phyloP scores from a whole-genome alignment of 1,140 invertebrate genomes.

The Sycophila sp. region DNA sequence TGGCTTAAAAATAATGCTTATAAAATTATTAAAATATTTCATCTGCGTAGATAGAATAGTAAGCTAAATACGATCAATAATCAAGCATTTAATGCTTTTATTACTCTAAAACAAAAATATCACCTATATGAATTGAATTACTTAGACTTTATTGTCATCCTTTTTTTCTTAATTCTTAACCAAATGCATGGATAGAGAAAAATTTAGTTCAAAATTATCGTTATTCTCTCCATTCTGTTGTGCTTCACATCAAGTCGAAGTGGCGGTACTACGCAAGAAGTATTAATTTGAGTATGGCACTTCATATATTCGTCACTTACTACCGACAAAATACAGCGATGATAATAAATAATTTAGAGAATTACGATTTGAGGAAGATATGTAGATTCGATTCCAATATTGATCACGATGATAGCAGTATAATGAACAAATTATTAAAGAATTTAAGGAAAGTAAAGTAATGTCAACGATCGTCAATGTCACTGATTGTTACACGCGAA shows the following conservation, averaged over 20 bases:
- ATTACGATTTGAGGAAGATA: too few species aligned
- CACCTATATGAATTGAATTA: too few species aligned
- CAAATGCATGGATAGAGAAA: neutral
- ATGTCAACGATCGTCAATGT: too few species aligned
- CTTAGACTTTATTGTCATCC: too few species aligned
- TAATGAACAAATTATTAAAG: too few species aligned
- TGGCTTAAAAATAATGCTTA: conserved; percentile 42
- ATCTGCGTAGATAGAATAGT: neutral
- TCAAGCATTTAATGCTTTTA: neutral
- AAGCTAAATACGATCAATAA: neutral
- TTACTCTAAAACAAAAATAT: neutral
- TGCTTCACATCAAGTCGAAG: too few species aligned
- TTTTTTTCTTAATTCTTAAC: conserved; percentile 1
- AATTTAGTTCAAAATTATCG: neutral
- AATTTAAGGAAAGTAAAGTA: too few species aligned
- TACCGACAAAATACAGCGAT: too few species aligned
- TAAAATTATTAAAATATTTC: neutral
- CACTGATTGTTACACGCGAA: conserved; percentile 9
- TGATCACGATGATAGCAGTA: too few species aligned
- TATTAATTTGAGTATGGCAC: conserved; percentile 58
- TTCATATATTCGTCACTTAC: conserved; percentile 58
- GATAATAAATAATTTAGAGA: too few species aligned
- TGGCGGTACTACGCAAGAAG: neutral
- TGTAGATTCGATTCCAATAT: too few species aligned
- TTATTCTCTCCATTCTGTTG: too few species aligned